Percentiles rank a stretch among this genome's conserved stretches.
phyloP scores from a whole-genome alignment of 1,140 invertebrate genomes.

The Drosophila saltans region DNA sequence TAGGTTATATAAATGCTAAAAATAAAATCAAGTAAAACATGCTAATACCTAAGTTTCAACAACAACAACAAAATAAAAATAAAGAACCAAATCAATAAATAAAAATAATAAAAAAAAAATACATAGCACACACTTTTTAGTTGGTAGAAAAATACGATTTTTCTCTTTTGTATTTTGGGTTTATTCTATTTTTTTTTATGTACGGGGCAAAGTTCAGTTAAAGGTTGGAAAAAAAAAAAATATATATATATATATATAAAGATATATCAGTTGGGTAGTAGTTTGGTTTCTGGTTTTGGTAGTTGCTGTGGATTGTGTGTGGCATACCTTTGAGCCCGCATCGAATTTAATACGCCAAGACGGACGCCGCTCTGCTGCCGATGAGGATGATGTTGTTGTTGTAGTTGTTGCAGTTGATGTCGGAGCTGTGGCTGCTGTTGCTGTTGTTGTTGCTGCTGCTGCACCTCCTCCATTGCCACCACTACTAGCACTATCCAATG shows the following conservation, averaged over 20 bases:
- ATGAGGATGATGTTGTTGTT: constrained; percentile 32
- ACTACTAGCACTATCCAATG: constrained; percentile 41
- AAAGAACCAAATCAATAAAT: constrained; percentile 1
- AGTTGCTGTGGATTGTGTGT: constrained; percentile 49
- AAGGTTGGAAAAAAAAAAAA: constrained; percentile 11
- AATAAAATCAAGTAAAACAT: background rate
- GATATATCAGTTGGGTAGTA: constrained; percentile 35
- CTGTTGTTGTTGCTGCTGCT: constrained; percentile 15
- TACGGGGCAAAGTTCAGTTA: constrained; percentile 37
- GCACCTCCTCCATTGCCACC: constrained; percentile 30
- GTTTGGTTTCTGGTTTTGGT: constrained; percentile 24
- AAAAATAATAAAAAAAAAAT: constrained; percentile 12
- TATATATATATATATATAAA: background rate
- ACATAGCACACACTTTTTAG: constrained; percentile 44
- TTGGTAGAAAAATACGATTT: constrained; percentile 40
- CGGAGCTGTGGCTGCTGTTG: background rate
- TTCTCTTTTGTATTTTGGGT: no score
- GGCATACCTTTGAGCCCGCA: constrained; percentile 92
- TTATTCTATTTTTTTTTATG: constrained; percentile 27
- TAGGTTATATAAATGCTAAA: background rate
- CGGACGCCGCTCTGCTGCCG: constrained; percentile 89
- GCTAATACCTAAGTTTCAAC: constrained; percentile 46
- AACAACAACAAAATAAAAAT: constrained; percentile 15
- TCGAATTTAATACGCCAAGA: constrained; percentile 95
- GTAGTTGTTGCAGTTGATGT: constrained; percentile 17